Base-by-base conservation (phyloP, 2,113 vertebrate species). In the Dasyprocta punctata region DNA sequence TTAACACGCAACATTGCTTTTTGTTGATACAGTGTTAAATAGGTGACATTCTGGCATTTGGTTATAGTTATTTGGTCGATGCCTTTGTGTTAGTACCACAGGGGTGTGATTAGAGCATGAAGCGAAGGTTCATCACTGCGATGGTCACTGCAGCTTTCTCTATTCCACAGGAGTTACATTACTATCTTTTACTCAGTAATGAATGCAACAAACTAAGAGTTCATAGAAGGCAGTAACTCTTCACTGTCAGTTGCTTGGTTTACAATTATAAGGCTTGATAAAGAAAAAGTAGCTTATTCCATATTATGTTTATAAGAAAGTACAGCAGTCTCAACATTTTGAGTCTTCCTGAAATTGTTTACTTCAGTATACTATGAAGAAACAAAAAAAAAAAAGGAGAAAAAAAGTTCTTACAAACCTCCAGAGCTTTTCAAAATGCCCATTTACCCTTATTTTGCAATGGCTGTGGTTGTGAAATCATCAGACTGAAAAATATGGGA, bases 361-460 rank as follows among this genome's bases (percentile, higher is more conserved):
- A 98, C 95, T 98, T 98, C 95, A 97, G 67, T 92, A 90, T 95
- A 97, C 81, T 97, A 92, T 92, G 75, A 97, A 98, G 97, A 97
- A 98, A 97, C 97, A 97, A 90, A 12, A 89, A 75, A 87, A n/a
- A n/a, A n/a, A n/a, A n/a, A n/a, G n/a, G 44, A 20, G 78, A 47
- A 93, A 96, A 95, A 98, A 97, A 97, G 97, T 92, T 90, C 86
- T 94, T 96, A 89, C 97, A 96, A 96, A 96, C 97, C 98, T 98
- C 98, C 91, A 96, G 98, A 98, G 98, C 41, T 97, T 97, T 92
- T 96, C 97, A 49, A 87, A 96, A 93, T 75, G 82, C 69, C 87
- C 98, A 95, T 98, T 98, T 98, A 98, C 98, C 95, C 67, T 94
- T 97, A 86, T 99, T 98, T 98, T 98, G 98, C 98, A 99, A 99